Conservation (phyloP, 2,797 vertebrate genomes). For the Takifugu ocellatus region DNA sequence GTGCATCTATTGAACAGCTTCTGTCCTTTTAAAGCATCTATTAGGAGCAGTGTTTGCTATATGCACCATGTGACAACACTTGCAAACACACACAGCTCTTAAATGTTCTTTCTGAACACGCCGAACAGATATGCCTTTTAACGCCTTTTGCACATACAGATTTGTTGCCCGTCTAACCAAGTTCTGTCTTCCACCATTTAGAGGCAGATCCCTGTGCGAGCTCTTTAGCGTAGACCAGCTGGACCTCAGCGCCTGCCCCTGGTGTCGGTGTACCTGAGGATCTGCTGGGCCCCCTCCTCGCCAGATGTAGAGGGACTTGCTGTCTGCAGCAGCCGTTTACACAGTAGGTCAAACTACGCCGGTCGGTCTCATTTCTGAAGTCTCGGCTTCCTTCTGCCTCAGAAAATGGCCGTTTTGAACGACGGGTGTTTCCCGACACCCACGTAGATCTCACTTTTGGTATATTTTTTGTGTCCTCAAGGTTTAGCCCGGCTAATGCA, state of each 20-base stretch:
- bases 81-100: not conserved
- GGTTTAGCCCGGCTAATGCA: slow-evolving; percentile 4
- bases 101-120: not conserved
- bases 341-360: slow-evolving; percentile 43
- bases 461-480: slow-evolving; percentile 6
- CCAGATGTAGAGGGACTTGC: slow-evolving; percentile 75
- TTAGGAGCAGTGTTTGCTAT: slow-evolving; percentile 17
- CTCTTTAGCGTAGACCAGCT: slow-evolving; percentile 22
- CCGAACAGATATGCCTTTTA: not conserved
- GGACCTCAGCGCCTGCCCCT: slow-evolving; percentile 27
- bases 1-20: slow-evolving; percentile 15
- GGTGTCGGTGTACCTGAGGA: slow-evolving; percentile 56
- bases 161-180: not conserved
- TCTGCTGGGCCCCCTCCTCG: slow-evolving; percentile 38
- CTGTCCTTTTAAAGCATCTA: slow-evolving; percentile 13
- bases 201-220: slow-evolving; percentile 22
- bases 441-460: slow-evolving; percentile 24
- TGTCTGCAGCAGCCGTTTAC: slow-evolving; percentile 65
- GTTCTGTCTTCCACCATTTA: slow-evolving; percentile 11
- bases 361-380: too few species aligned
- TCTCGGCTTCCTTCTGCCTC: too few species aligned
- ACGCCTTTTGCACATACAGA: not conserved
- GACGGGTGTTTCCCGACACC: not conserved
- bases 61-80: slow-evolving; percentile 23
- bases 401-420: too few species aligned